phyloP scores from a whole-genome alignment of 2,113 vertebrate genomes.

The Lepidothrix coronata region DNA sequence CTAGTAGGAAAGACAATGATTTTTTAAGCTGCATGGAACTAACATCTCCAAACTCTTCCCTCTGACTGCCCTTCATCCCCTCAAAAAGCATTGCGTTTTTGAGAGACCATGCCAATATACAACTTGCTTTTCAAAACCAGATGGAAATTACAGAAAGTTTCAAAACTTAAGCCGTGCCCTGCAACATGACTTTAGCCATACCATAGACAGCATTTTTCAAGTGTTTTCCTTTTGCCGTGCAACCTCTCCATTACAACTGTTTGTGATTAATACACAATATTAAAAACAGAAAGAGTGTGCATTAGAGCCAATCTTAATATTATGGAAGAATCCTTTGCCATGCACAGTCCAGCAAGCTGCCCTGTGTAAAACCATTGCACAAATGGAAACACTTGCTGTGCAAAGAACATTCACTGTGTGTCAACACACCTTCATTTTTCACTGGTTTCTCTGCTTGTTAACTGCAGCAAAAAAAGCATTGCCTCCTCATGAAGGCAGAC shows the following conservation, averaged over 20 bases:
- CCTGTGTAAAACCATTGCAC: background rate
- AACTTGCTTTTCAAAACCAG: background rate
- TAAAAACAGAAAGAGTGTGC: background rate
- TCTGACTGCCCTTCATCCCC: background rate
- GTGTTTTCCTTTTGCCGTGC: background rate
- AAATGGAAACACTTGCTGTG: background rate
- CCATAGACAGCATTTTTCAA: background rate
- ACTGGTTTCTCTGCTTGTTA: background rate
- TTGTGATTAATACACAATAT: conserved; percentile 18
- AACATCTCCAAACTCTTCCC: background rate
- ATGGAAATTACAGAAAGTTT: background rate
- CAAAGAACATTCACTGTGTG: background rate
- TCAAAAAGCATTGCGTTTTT: background rate
- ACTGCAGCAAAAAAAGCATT: background rate
- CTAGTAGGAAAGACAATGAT: background rate
- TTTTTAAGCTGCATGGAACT: background rate
- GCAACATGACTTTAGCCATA: background rate
- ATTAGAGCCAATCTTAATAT: background rate
- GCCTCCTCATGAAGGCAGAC: background rate
- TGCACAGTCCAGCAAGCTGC: background rate
- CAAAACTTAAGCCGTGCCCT: background rate
- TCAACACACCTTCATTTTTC: background rate
- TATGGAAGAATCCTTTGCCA: background rate
- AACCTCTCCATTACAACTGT: background rate
- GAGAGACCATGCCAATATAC: background rate